Percentiles rank a stretch among this genome's conserved stretches.
phyloP scores from a whole-genome alignment of 2,888 invertebrate species.

The Nebria brevicollis region DNA sequence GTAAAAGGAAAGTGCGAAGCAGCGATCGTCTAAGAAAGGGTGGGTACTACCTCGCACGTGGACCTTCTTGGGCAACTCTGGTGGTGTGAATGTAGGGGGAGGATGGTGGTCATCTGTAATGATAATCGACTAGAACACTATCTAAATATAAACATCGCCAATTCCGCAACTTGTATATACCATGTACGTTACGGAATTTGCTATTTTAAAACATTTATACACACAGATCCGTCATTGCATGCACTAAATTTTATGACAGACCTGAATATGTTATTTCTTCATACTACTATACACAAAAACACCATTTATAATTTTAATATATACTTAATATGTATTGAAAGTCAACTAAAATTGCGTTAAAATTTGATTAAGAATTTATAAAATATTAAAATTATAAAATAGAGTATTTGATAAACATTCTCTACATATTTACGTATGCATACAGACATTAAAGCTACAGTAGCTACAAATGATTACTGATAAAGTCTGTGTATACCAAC shows the following conservation, averaged over 20 bases:
- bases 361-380: no score
- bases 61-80: slow-evolving; percentile 99
- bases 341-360: no score
- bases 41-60: slow-evolving; percentile 86
- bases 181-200: no score
- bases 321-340: no score
- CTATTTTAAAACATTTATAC: no score
- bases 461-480: slow-evolving; percentile 28
- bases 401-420: not conserved
- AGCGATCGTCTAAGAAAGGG: slow-evolving; percentile 43
- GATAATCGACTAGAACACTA: slow-evolving; percentile 67
- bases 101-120: slow-evolving; percentile 97
- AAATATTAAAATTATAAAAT: not conserved
- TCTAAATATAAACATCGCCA: slow-evolving; percentile 26
- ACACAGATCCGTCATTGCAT: no score
- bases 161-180: not conserved
- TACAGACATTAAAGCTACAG: slow-evolving; percentile 34
- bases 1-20: slow-evolving; percentile 40
- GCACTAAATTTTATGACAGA: no score
- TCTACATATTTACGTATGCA: slow-evolving; percentile 18
- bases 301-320: no score
- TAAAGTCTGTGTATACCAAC: slow-evolving; percentile 29
- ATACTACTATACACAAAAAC: no score
- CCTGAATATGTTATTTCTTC: no score
- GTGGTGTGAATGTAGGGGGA: slow-evolving; percentile 98